These are phyloP conservation scores for Trissolcus brochymenae DNA, from an alignment of 2,888 invertebrate species.

Conservation along the genomic window DNA sequence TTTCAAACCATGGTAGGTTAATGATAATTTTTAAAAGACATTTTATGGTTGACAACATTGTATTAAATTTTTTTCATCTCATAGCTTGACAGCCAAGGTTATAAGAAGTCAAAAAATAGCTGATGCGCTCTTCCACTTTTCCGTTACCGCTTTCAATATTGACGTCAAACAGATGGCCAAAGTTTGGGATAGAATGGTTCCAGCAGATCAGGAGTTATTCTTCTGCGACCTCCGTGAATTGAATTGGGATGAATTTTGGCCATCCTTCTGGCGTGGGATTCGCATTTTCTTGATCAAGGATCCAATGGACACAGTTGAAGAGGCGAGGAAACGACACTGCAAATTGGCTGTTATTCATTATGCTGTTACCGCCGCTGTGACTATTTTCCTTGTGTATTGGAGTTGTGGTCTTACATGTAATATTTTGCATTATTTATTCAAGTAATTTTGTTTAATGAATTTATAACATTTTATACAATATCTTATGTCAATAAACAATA, in stretches of 20 bases:
- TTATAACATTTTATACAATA: too few species aligned
- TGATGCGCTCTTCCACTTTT: background rate
- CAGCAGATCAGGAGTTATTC: conserved; percentile 63
- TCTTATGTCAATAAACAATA: too few species aligned
- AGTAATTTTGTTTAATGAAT: background rate
- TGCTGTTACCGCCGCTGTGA: conserved; percentile 6
- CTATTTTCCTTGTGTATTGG: conserved; percentile 17
- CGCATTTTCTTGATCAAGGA: conserved; percentile 60
- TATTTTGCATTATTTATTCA: conserved; percentile 5
- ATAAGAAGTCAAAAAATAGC: conserved; percentile 1
- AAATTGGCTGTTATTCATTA: conserved; percentile 47
- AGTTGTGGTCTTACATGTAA: conserved; percentile 16
- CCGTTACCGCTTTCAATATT: conserved; percentile 56
- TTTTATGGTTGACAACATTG: background rate
- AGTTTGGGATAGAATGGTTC: conserved; percentile 62
- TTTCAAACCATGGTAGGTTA: conserved; percentile 64
- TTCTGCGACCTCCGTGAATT: conserved; percentile 63
- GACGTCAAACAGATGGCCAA: conserved; percentile 58
- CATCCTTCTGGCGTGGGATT: conserved; percentile 57
- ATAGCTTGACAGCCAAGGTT: background rate
- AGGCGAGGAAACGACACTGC: conserved; percentile 24
- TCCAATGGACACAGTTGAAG: conserved; percentile 47
- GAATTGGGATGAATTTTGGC: conserved; percentile 60
- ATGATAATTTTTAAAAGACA: background rate
- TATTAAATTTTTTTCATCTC: background rate